Evolutionary conservation across 2,113 vertebrate species (phyloP), one percentile per base, ranked within the genome.

Genomic region (Nibea albiflora): DNA sequence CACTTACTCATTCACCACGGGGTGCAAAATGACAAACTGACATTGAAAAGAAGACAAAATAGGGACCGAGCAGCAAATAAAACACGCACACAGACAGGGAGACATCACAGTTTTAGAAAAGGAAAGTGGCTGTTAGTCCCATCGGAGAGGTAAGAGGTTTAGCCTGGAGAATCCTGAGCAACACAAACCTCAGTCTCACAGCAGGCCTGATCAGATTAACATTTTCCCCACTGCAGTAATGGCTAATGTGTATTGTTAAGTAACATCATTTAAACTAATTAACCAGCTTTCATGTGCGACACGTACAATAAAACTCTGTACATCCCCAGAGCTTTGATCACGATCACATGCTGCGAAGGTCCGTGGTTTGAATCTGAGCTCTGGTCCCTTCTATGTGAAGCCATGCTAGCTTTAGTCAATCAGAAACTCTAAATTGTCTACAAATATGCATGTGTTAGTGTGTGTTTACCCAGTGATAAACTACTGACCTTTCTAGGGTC

Each of bases 101-200:
- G 35, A 67, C 39, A 0, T n/a, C 16, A 66, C 53, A 39, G 58
- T 75, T 74, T 78, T 17, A 65, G 56, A 66, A 81, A 86, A 81
- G 60, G 76, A 79, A 86, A 91, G 78, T 83, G 49, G 31, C 24
- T 65, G 74, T 75, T 71, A 47, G 85, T 71, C 46, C 15, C 39
- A 49, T 70, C 63, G 78, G 60, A 42, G 49, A 78, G 62, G 46
- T 85, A 84, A 91, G 80, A 82, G 86, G 87, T 90, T 92, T 90
- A 91, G 17, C 65, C 19, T 9, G 39, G 47, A 81, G 73, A 70
- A 90, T 81, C 80, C 86, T 35, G n/a, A 85, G 77, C 67, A 39
- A 85, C 7, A 24, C 52, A 58, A 90, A 85, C 80, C 71, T 66
- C 46, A 70, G 76, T 50, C 76, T 76, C 79, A 66, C 79, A 64